Percentiles rank a stretch among this genome's conserved stretches.
phyloP scores from a whole-genome alignment of 2,888 invertebrate species.

The Xanthostigma xanthostigma region DNA sequence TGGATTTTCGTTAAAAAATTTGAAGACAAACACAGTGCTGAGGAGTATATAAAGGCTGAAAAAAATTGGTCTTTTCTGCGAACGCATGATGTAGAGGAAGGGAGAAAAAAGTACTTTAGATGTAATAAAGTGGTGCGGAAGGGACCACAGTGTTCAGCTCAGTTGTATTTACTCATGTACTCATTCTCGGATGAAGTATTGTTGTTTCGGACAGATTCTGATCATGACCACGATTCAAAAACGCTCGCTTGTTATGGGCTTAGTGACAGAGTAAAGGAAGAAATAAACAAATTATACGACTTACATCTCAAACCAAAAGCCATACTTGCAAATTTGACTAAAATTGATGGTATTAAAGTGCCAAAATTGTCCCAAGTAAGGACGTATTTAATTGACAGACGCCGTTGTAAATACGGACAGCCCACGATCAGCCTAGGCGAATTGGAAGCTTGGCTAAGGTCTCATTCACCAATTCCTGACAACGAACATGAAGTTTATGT shows the following conservation, averaged over 20 bases:
- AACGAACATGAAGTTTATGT: slow-evolving; percentile 10
- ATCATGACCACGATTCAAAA: slow-evolving; percentile 3
- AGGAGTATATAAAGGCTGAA: background rate
- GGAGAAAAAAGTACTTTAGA: slow-evolving; percentile 2
- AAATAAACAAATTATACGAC: slow-evolving; percentile 3
- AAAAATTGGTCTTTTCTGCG: background rate
- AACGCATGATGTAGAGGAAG: slow-evolving; percentile 1
- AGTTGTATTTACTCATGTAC: no score
- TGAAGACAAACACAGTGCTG: slow-evolving; percentile 9
- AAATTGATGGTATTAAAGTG: background rate
- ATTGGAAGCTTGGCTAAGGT: background rate
- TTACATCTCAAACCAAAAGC: slow-evolving; percentile 1
- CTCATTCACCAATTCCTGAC: slow-evolving; percentile 10
- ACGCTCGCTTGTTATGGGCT: background rate
- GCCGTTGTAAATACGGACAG: slow-evolving; percentile 1
- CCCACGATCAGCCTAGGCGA: slow-evolving; percentile 9
- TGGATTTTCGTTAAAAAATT: slow-evolving; percentile 13
- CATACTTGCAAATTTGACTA: background rate
- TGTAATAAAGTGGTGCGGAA: slow-evolving; percentile 2
- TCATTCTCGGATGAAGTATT: no score
- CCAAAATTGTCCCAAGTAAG: slow-evolving; percentile 3
- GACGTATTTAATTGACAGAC: slow-evolving; percentile 2
- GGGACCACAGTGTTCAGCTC: no score
- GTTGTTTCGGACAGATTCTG: no score
- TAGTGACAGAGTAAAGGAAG: background rate